Evolutionary conservation across 2,888 invertebrate genomes (phyloP).

Genomic region (Neoscelio sp.): DNA sequence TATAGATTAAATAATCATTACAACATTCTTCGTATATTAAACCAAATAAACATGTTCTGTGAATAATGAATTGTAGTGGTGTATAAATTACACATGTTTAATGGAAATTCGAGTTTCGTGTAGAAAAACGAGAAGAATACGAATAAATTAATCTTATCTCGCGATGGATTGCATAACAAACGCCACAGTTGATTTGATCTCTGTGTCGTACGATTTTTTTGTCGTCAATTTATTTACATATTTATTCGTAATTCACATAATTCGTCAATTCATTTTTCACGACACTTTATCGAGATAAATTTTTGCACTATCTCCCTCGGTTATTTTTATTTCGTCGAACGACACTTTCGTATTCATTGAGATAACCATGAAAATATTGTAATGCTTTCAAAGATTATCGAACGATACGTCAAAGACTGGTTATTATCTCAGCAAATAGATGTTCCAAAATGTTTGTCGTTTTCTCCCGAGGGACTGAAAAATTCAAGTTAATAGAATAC

Average conservation of each 20-base stretch:
- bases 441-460: slow-evolving; percentile 2
- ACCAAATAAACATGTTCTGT: slow-evolving; percentile 25
- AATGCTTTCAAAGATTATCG: slow-evolving; percentile 23
- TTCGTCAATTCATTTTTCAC: slow-evolving; percentile 34
- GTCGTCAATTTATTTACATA: slow-evolving; percentile 41
- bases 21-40: slow-evolving; percentile 51
- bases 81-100: slow-evolving; percentile 55
- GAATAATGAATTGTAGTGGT: slow-evolving; percentile 41
- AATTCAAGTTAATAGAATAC: slow-evolving; percentile 13
- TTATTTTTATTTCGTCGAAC: slow-evolving; percentile 3
- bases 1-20: slow-evolving; percentile 49
- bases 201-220: slow-evolving; percentile 44
- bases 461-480: neutral
- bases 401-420: slow-evolving; percentile 22
- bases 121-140: slow-evolving; percentile 56
- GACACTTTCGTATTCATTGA: neutral
- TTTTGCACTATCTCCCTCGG: neutral
- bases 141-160: slow-evolving; percentile 65
- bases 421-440: slow-evolving; percentile 26
- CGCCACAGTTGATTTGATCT: slow-evolving; percentile 47
- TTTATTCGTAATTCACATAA: slow-evolving; percentile 39
- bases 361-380: neutral
- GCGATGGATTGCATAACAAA: slow-evolving; percentile 56
- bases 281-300: neutral
- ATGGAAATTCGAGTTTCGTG: slow-evolving; percentile 61